These are phyloP conservation scores for Morone chrysops DNA, from an alignment of 2,113 vertebrate species.

Conservation along the genomic window DNA sequence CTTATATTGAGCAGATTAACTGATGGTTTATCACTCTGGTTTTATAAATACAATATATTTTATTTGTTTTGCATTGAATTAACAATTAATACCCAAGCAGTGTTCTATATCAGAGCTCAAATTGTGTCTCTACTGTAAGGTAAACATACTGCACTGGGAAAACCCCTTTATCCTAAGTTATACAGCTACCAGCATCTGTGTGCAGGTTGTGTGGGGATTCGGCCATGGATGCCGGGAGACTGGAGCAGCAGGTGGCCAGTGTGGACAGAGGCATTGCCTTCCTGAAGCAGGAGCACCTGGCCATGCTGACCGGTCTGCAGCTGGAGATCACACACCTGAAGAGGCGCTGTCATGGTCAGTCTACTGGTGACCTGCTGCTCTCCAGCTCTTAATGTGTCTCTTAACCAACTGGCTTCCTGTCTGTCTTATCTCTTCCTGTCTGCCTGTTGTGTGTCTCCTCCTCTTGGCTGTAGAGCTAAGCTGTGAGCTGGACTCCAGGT, in stretches of 20 bases:
- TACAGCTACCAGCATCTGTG: not conserved
- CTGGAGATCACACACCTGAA: constrained; percentile 94
- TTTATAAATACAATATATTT: not conserved
- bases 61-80: not conserved
- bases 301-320: constrained; percentile 91
- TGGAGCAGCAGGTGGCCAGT: constrained; percentile 95
- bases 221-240: constrained; percentile 91
- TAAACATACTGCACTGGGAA: not conserved
- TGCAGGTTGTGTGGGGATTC: constrained; percentile 70
- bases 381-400: constrained; percentile 5
- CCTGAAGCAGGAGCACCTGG: constrained; percentile 93
- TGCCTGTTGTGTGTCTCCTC: not conserved
- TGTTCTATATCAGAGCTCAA: not conserved
- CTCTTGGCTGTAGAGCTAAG: constrained; percentile 78
- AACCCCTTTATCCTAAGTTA: not conserved
- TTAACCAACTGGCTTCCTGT: not conserved
- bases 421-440: constrained; percentile 1
- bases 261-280: constrained; percentile 93
- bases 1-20: not conserved
- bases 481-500: constrained; percentile 83
- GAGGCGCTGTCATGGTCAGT: constrained; percentile 93
- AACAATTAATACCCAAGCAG: not conserved
- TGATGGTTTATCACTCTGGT: not conserved
- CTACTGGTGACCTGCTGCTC: not conserved
- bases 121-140: not conserved